These are phyloP conservation scores for Listronotus oregonensis DNA, from an alignment of 1,140 invertebrate species.

Conservation along the genomic window DNA sequence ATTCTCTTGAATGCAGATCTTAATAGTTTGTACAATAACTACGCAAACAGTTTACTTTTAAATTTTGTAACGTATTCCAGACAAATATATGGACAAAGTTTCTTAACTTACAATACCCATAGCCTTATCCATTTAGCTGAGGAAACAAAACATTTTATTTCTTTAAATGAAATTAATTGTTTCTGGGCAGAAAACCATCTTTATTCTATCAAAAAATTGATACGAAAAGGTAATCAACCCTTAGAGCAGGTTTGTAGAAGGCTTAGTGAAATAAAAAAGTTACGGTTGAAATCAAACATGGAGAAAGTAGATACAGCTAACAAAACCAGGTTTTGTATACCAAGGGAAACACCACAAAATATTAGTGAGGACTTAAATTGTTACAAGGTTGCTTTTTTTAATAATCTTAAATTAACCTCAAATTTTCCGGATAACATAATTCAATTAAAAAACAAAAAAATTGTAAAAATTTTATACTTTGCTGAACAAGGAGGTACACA, in stretches of 20 bases:
- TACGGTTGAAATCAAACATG: too few species aligned
- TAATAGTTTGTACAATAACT: constrained; percentile 19
- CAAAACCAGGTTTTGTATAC: too few species aligned
- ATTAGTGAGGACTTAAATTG: too few species aligned
- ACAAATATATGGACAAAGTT: constrained; percentile 31
- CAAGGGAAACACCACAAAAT: too few species aligned
- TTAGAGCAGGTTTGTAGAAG: constrained; percentile 12
- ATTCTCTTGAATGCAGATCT: constrained; percentile 23
- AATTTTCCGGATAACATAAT: too few species aligned
- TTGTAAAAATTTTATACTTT: too few species aligned
- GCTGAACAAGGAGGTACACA: too few species aligned
- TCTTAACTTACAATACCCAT: constrained; percentile 35
- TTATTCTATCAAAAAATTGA: constrained; percentile 9
- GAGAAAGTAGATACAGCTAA: too few species aligned
- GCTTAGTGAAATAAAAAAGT: background rate
- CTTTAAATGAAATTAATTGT: constrained; percentile 25
- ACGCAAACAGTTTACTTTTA: constrained; percentile 24
- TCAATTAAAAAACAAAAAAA: too few species aligned
- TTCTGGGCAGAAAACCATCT: constrained; percentile 30
- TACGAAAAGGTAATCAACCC: constrained; percentile 18
- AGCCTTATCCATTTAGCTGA: constrained; percentile 28
- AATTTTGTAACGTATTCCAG: constrained; percentile 26
- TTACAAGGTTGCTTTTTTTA: too few species aligned
- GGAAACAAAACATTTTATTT: constrained; percentile 23
- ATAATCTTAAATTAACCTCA: too few species aligned